A percentile compares a stretch with the other conserved stretches of the same genome.
phyloP scores from a whole-genome alignment of 2,888 invertebrate genomes.

The Microctonus brassicae region DNA sequence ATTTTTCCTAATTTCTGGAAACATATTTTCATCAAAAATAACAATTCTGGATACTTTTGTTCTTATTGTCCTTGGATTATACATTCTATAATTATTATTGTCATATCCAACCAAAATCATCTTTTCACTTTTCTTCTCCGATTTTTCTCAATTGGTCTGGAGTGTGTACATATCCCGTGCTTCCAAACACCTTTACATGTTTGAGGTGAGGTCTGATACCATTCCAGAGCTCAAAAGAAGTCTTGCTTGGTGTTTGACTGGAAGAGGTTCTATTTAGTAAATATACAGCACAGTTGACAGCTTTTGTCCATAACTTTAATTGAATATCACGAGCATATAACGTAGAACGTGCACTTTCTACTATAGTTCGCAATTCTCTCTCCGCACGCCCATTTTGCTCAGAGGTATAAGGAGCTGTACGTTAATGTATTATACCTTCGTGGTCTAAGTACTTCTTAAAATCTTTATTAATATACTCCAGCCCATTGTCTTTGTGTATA shows the following conservation, averaged over 20 bases:
- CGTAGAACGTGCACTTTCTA: constrained; percentile 45
- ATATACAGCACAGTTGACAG: constrained; percentile 24
- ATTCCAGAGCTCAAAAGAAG: constrained; percentile 33
- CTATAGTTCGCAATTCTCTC: constrained; percentile 45
- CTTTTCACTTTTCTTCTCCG: constrained; percentile 32
- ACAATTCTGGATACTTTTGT: constrained; percentile 29
- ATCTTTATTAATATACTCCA: not conserved
- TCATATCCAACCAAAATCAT: constrained; percentile 38
- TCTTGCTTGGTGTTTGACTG: constrained; percentile 17
- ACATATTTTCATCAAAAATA: constrained; percentile 6
- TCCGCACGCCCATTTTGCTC: constrained; percentile 47
- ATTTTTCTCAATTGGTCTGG: constrained; percentile 24
- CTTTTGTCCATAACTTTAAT: constrained; percentile 26
- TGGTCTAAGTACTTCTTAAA: not conserved
- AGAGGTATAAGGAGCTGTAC: constrained; percentile 44
- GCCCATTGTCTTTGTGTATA: constrained; percentile 21
- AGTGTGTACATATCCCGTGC: constrained; percentile 15
- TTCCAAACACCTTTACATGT: constrained; percentile 4
- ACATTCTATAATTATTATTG: constrained; percentile 25
- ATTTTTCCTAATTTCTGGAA: not conserved
- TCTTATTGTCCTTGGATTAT: not conserved
- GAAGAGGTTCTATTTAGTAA: constrained; percentile 23
- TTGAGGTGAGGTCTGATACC: not conserved
- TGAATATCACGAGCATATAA: constrained; percentile 36
- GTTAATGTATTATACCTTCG: constrained; percentile 38